phyloP scores from a whole-genome alignment of 2,888 invertebrate genomes.

The Oeneis ivallda region DNA sequence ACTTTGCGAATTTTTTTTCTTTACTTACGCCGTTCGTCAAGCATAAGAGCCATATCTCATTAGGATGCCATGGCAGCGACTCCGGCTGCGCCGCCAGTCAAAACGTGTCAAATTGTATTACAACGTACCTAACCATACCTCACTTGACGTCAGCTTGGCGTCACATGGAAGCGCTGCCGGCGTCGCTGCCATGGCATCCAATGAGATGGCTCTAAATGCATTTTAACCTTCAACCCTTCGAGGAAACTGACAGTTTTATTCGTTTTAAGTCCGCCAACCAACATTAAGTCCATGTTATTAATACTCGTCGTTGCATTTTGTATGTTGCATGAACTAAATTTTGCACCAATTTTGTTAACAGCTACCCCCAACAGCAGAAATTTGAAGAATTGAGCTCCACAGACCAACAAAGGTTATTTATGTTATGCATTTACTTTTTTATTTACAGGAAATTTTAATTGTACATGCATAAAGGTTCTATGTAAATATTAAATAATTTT shows the following conservation, averaged over 20 bases:
- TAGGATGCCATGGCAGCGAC: too few relatives aligned
- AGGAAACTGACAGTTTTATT: conserved; percentile 11
- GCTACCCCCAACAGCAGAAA: conserved; percentile 28
- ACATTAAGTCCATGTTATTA: conserved; percentile 21
- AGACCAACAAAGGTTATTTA: conserved; percentile 38
- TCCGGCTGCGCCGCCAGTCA: too few relatives aligned
- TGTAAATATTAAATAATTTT: background rate
- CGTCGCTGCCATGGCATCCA: too few relatives aligned
- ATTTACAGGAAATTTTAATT: background rate
- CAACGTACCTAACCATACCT: too few relatives aligned
- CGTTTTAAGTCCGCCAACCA: conserved; percentile 1
- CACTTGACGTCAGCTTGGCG: too few relatives aligned
- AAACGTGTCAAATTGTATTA: too few relatives aligned
- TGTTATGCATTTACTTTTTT: conserved; percentile 12
- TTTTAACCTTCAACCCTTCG: background rate
- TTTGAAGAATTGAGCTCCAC: conserved; percentile 25
- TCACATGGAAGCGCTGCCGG: too few relatives aligned
- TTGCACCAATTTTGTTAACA: conserved; percentile 42
- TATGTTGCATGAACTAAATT: conserved; percentile 39
- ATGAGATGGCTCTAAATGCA: too few relatives aligned
- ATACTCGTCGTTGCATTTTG: conserved; percentile 1
- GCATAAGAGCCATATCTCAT: too few relatives aligned
- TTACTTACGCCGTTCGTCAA: background rate
- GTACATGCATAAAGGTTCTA: too few relatives aligned
- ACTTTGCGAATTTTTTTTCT: too few relatives aligned